Conservation (phyloP, 2,113 vertebrate species). For the Chloebia gouldiae region DNA sequence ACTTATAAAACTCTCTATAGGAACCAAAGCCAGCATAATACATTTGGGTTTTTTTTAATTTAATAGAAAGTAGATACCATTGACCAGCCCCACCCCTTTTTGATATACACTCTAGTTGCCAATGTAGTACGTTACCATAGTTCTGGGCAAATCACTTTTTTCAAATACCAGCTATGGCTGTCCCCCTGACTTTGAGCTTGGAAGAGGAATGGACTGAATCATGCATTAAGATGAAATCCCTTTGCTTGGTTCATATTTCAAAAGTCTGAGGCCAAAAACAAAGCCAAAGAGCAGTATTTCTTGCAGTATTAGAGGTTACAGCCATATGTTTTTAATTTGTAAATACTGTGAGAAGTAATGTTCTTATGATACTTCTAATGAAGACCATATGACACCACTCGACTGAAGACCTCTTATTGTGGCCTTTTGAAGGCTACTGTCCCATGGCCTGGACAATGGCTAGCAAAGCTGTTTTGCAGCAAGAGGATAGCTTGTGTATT, state of each 20-base stretch:
- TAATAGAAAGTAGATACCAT: slow-evolving; percentile 23
- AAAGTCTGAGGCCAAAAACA: slow-evolving; percentile 56
- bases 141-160: slow-evolving; percentile 30
- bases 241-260: slow-evolving; percentile 70
- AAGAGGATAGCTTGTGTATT: neutral
- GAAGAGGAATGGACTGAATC: slow-evolving; percentile 63
- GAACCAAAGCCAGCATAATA: slow-evolving; percentile 15
- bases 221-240: slow-evolving; percentile 61
- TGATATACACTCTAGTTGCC: slow-evolving; percentile 10
- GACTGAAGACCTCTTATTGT: slow-evolving; percentile 28
- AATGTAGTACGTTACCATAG: neutral
- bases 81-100: slow-evolving; percentile 6
- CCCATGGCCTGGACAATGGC: neutral
- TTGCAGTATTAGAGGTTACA: slow-evolving; percentile 66
- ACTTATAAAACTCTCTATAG: slow-evolving; percentile 46
- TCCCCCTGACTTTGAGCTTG: neutral
- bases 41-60: neutral
- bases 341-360: slow-evolving; percentile 74
- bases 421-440: slow-evolving; percentile 57
- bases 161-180: neutral
- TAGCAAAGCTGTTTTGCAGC: neutral
- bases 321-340: slow-evolving; percentile 75
- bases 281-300: slow-evolving; percentile 63
- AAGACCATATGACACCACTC: slow-evolving; percentile 68
- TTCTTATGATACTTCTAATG: slow-evolving; percentile 73